A percentile compares a stretch with the other conserved stretches of the same genome.
phyloP scores from a whole-genome alignment of 1,140 invertebrate genomes.

The Drosophila bocqueti region DNA sequence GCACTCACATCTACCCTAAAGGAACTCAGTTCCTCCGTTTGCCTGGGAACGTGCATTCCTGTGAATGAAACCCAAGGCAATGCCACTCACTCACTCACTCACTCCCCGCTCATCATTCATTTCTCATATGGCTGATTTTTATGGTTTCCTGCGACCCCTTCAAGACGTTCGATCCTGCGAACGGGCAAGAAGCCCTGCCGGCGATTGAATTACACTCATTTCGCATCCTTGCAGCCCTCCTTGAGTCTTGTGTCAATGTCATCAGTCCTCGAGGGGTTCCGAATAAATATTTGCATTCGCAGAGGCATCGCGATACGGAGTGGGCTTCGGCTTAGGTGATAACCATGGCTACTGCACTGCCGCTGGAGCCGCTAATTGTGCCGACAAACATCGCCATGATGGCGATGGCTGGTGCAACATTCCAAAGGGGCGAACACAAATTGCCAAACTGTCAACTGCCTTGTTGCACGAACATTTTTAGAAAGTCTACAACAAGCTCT shows the following conservation, averaged over 20 bases:
- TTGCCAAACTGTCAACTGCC: slow-evolving; percentile 25
- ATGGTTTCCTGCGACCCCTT: slow-evolving; percentile 78
- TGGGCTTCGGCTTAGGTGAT: slow-evolving; percentile 26
- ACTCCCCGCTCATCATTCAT: slow-evolving; percentile 70
- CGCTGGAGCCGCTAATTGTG: slow-evolving; percentile 31
- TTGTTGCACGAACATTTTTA: slow-evolving; percentile 56
- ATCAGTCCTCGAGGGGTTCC: slow-evolving; percentile 33
- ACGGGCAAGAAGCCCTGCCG: slow-evolving; percentile 61
- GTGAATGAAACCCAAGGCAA: slow-evolving; percentile 81
- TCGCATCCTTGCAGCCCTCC: slow-evolving; percentile 40
- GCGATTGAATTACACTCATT: slow-evolving; percentile 69
- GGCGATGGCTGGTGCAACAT: slow-evolving; percentile 23
- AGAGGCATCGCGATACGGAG: slow-evolving; percentile 1
- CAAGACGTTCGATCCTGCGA: slow-evolving; percentile 46
- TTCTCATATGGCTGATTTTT: slow-evolving; percentile 77
- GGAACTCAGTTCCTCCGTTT: slow-evolving; percentile 26
- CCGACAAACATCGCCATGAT: slow-evolving; percentile 18
- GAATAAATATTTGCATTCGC: slow-evolving; percentile 55
- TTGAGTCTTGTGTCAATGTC: slow-evolving; percentile 48
- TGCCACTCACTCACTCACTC: slow-evolving; percentile 12
- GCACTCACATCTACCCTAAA: slow-evolving; percentile 46
- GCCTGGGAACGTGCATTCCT: slow-evolving; percentile 64
- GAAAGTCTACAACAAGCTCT: slow-evolving; percentile 42
- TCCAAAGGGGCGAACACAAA: slow-evolving; percentile 41
- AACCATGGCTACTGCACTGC: slow-evolving; percentile 42